phyloP scores from a whole-genome alignment of 2,888 invertebrate genomes.

The Resseliella maxima region DNA sequence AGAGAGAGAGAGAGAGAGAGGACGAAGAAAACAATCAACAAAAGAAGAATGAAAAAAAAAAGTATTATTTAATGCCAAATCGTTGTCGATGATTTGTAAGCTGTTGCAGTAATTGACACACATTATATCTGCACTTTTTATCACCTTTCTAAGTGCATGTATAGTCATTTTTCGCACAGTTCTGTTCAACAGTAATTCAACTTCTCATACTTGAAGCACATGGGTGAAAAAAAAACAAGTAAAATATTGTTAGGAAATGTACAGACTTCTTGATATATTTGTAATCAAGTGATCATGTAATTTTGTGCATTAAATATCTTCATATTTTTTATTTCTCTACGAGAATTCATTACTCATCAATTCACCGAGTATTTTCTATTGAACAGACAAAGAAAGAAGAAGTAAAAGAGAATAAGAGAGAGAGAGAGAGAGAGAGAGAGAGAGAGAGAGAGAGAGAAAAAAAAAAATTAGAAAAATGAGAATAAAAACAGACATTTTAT shows the following conservation, averaged over 20 bases:
- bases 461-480: too few relatives aligned
- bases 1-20: too few relatives aligned
- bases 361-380: not conserved
- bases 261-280: not conserved
- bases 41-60: not conserved
- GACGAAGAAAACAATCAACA: too few relatives aligned
- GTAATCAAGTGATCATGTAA: conserved; percentile 45
- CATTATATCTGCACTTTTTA: conserved; percentile 23
- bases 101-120: not conserved
- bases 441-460: too few relatives aligned
- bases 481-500: conserved; percentile 7
- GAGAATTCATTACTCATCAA: not conserved
- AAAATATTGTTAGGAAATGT: conserved; percentile 14
- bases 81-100: not conserved
- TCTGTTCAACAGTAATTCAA: not conserved
- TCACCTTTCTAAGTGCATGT: conserved; percentile 31
- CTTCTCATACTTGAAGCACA: not conserved
- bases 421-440: too few relatives aligned
- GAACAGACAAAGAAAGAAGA: not conserved
- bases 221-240: not conserved
- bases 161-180: not conserved
- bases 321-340: too few relatives aligned
- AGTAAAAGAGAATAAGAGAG: too few relatives aligned
- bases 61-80: not conserved
- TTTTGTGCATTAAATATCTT: conserved; percentile 37